Base-by-base conservation (phyloP, 2,888 invertebrate species). In the Biston stratarius region DNA sequence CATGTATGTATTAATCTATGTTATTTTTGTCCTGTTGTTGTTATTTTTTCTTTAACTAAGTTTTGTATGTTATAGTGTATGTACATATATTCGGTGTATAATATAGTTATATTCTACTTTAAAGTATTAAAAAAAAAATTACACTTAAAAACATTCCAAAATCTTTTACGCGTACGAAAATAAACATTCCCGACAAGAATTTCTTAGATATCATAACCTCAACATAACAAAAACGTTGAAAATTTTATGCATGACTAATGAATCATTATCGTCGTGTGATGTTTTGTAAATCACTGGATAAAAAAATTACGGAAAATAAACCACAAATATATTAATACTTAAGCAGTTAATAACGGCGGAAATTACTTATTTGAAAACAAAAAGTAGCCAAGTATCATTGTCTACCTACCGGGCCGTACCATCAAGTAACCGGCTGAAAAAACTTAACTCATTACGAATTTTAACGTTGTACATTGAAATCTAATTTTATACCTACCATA, bases 281-380 rank as follows among this genome's bases (percentile, higher is more conserved):
- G 66, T 67, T 71, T 67, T 69, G 64, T 59, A 64, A 56, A 66
- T 67, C 55, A 55, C 65, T 64, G 42, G 33, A 55, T 59, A 67
- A 72, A 69, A n/a, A 73, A 68, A 69, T 70, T 70, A 68, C 71
- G 73, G 70, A 73, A 72, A 75, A 72, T 64, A 38, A 53, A 67
- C 64, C 64, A 64, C 61, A 66, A 68, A 57, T 47, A 42, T 69
- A 56, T 70, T 66, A 69, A 70, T 64, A 67, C 45, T 62, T 52
- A 47, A 69, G 61, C 69, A 47, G 66, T 69, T 68, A 71, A 53
- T 40, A 44, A 14, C 52, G 66, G 68, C 71, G 70, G 70, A 75
- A 70, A 72, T 68, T 51, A 47, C 69, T 68, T 56, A 69, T 74
- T 73, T 67, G 56, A 38, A 59, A 47, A 49, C 60, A 69, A 69